These are phyloP conservation scores for Hyperoplus immaculatus DNA, from an alignment of 2,797 vertebrate genomes.

Conservation along the genomic window DNA sequence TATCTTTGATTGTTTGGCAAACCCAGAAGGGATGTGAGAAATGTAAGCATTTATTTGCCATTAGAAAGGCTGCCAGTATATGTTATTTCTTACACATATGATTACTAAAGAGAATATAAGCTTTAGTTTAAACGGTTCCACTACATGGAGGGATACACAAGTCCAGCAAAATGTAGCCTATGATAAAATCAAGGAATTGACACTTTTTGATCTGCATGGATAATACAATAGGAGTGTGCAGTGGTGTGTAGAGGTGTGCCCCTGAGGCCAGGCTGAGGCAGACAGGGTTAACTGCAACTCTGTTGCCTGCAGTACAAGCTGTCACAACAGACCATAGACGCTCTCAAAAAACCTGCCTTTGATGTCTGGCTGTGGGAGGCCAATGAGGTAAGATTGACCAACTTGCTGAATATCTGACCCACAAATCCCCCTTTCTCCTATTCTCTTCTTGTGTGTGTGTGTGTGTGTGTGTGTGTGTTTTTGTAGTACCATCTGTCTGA, in stretches of 20 bases:
- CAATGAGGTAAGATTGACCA: constrained; percentile 88
- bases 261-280: constrained; percentile 53
- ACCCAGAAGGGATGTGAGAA: not conserved
- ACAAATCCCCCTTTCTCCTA: constrained; percentile 12
- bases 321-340: constrained; percentile 90
- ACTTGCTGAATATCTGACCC: constrained; percentile 40
- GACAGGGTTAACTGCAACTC: constrained; percentile 66
- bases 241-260: constrained; percentile 26
- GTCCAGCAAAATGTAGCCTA: not conserved
- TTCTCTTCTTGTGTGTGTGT: constrained; percentile 31
- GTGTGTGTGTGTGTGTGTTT: constrained; percentile 58
- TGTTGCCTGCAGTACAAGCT: constrained; percentile 89
- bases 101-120: not conserved
- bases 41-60: not conserved
- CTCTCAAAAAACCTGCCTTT: constrained; percentile 90
- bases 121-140: not conserved
- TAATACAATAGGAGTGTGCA: constrained; percentile 12
- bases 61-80: not conserved
- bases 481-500: constrained; percentile 92
- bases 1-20: not conserved
- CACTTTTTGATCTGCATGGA: not conserved
- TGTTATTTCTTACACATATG: not conserved
- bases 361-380: constrained; percentile 94
- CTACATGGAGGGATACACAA: not conserved
- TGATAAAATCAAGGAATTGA: not conserved